These are phyloP conservation scores for Pocillopora damicornis DNA, from an alignment of 64 coral and sea anemone species.

Conservation along the genomic window DNA sequence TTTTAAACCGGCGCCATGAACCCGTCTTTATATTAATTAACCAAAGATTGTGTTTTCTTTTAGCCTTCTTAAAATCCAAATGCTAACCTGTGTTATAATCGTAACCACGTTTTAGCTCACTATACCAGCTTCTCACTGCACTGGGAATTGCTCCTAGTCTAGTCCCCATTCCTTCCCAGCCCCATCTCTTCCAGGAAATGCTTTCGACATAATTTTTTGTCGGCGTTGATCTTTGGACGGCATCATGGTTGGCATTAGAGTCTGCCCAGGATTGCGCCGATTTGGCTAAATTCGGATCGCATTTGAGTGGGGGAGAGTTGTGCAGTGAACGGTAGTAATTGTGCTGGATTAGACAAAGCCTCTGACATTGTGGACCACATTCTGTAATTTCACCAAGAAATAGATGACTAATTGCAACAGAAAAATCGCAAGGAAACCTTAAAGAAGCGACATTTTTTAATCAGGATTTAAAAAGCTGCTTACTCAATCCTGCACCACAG, in stretches of 20 bases:
- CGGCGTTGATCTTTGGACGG: too few species aligned
- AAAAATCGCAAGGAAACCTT: not conserved
- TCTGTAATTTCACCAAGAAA: not conserved
- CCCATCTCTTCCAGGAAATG: slow-evolving; percentile 71
- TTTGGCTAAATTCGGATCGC: slow-evolving; percentile 59
- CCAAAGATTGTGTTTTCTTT: too few species aligned
- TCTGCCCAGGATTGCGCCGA: slow-evolving; percentile 35
- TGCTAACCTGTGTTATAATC: slow-evolving; percentile 26
- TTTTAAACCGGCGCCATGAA: too few species aligned
- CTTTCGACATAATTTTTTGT: slow-evolving; percentile 21
- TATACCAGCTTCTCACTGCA: slow-evolving; percentile 80
- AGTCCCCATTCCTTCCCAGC: slow-evolving; percentile 53
- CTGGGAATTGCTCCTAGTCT: slow-evolving; percentile 52
- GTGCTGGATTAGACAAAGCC: slow-evolving; percentile 63
- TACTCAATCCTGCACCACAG: slow-evolving; percentile 25
- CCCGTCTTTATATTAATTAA: too few species aligned
- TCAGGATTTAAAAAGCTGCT: not conserved
- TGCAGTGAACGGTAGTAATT: slow-evolving; percentile 74
- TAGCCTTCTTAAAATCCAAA: too few species aligned
- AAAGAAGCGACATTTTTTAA: too few species aligned
- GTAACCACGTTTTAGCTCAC: slow-evolving; percentile 63
- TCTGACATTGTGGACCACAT: slow-evolving; percentile 62
- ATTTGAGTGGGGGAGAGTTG: slow-evolving; percentile 53
- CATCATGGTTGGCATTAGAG: too few species aligned
- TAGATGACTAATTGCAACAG: too few species aligned